Evolutionary conservation across 1,140 invertebrate genomes (phyloP), one percentile per base, ranked within the genome.

Genomic region (Paracyclopina nana): DNA sequence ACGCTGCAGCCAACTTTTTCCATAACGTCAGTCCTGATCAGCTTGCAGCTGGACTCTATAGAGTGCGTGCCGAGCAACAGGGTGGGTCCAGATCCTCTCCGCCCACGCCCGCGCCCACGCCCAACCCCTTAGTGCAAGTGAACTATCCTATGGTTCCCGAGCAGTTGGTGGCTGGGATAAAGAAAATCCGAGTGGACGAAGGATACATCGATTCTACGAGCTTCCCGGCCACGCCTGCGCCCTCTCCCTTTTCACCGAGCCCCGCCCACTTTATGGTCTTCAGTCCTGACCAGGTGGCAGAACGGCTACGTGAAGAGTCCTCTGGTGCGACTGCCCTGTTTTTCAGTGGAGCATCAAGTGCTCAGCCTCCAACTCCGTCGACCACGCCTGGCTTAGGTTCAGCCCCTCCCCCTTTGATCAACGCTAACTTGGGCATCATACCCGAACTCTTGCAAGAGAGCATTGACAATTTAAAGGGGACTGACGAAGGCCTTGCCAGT

Each of bases 31-130:
- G 38, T 12, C 50, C 50, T 2, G 50, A 52, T 27, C 50, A 52
- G 26, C 26, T 52, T 5, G 16, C 50, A n/a, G 46, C 46, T 41
- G 16, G 16, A 12, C 11, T 50, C 14, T 24, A 25, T 2, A 14
- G 50, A 45, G 20, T 44, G 11, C 24, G 50, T 12, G 31, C 50
- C 16, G 50, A 40, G 22, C 3, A 9, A 14, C 16, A 29, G 1
- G 22, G 22, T 2, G 25, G 38, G 12, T 26, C 12, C 9, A 24
- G 22, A 9, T 52, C 50, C 26, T 38, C 24, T 24, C 50, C 50
- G 2, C 20, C 50, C 18, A 52, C 50, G 3, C 50, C 50, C 4
- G 50, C 50, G 2, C 46, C 46, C 14, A 48, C 46, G 14, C 50
- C 50, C n/a, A 52, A 44, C 26, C 38, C 38, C 9, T n/a, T 14